Base-by-base conservation (phyloP, 2,113 vertebrate genomes). In the Apistogramma diplotaenia region DNA sequence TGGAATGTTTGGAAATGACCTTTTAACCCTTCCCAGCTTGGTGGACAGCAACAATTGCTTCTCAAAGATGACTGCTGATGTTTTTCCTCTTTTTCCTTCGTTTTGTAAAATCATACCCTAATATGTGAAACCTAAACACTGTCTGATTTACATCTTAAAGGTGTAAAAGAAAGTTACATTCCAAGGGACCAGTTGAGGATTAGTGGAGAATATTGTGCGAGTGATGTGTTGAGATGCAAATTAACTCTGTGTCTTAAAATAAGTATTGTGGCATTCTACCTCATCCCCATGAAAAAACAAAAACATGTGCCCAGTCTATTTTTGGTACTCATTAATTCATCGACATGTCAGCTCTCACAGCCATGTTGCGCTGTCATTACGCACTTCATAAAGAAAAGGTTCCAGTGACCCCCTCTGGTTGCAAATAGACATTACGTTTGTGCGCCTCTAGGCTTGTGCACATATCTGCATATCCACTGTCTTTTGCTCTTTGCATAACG, bases 391-490 rank as follows among this genome's bases (percentile, higher is more conserved):
- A 81, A 19, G 3, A 46, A 51, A 33, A 75, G 46, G 70, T 61
- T 78, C 29, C 15, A 76, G 76, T 79, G 90, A 70, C 82, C n/a
- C 74, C 82, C 10, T 62, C 54, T 89, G 90, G 81, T 46, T 76
- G 21, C 15, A 33, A 25, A 46, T 15, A 29, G 49, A 55, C 11
- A 85, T 40, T 81, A n/a, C 73, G 81, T 67, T 4, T 37, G 11
- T 19, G 16, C 9, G 12, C 27, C 40, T 67, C 15, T 27, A 49
- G 40, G 40, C 25, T 46, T 46, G 16, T n/a, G n/a, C n/a, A n/a
- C n/a, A n/a, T n/a, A n/a, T n/a, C n/a, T n/a, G n/a, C n/a, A n/a
- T n/a, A n/a, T n/a, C n/a, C n/a, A n/a, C n/a, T n/a, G n/a, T n/a
- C n/a, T n/a, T n/a, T n/a, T n/a, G n/a, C n/a, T n/a, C n/a, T n/a